Percentiles rank a stretch among this genome's conserved stretches.
These are phyloP conservation scores for Palythoa heliodiscus DNA, from an alignment of 92 coral and sea anemone species.

Conservation along the genomic window DNA sequence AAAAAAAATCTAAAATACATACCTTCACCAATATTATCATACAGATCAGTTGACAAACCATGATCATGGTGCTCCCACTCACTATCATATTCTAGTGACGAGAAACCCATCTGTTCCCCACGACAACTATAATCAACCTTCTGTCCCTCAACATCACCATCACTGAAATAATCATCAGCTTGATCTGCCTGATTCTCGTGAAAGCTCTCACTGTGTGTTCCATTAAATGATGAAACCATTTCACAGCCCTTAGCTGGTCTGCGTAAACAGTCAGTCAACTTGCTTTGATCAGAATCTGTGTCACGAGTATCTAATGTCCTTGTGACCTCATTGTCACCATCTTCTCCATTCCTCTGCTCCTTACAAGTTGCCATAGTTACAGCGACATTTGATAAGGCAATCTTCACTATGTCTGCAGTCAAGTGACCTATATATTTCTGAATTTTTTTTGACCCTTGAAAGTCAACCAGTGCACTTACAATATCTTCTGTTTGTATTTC, in stretches of 20 bases:
- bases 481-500: constrained; percentile 22
- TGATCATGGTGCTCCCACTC: constrained; percentile 78
- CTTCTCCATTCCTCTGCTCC: constrained; percentile 12
- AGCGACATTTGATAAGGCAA: constrained; percentile 71
- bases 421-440: constrained; percentile 78
- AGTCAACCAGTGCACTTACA: constrained; percentile 47
- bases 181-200: background rate
- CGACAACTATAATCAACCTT: background rate
- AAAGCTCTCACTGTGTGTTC: background rate
- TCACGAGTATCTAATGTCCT: background rate
- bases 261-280: background rate
- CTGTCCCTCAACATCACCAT: constrained; percentile 16
- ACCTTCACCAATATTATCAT: constrained; percentile 29
- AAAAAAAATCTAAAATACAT: background rate
- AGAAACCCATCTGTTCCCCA: constrained; percentile 41
- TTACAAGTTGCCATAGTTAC: constrained; percentile 13
- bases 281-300: background rate
- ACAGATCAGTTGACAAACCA: constrained; percentile 37
- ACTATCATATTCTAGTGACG: constrained; percentile 82
- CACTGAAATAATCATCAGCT: background rate
- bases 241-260: background rate
- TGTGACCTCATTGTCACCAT: background rate
- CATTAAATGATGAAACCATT: background rate
- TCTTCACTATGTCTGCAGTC: constrained; percentile 73
- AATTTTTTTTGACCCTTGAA: constrained; percentile 66